A percentile compares a stretch with the other conserved stretches of the same genome.
Evolutionary conservation across 1,140 invertebrate genomes (phyloP).

Genomic region (Drosophila kohkoa): DNA sequence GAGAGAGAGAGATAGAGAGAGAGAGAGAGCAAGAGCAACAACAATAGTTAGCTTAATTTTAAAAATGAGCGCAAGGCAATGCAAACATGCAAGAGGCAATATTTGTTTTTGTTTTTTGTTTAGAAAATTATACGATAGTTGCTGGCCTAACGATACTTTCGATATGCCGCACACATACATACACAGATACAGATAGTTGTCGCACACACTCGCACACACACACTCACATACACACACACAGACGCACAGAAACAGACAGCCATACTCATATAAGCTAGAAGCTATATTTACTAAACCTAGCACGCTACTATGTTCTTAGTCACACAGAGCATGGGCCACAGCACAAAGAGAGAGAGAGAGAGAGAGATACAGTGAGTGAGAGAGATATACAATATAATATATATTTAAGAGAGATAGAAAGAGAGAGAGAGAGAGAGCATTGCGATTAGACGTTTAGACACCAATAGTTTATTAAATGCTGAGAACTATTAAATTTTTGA

Average conservation of each 20-base stretch:
- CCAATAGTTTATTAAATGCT: slow-evolving; percentile 68
- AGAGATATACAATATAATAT: slow-evolving; percentile 48
- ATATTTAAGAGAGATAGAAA: slow-evolving; percentile 44
- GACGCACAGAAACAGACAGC: slow-evolving; percentile 41
- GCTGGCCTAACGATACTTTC: slow-evolving; percentile 36
- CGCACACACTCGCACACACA: slow-evolving; percentile 11
- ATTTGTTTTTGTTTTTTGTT: slow-evolving; percentile 36
- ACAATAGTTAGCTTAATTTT: slow-evolving; percentile 30
- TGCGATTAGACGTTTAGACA: slow-evolving; percentile 77
- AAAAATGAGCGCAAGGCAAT: slow-evolving; percentile 59
- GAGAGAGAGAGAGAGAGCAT: slow-evolving; percentile 59
- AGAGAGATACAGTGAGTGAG: slow-evolving; percentile 41
- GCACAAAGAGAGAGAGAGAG: slow-evolving; percentile 65
- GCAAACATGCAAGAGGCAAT: slow-evolving; percentile 71
- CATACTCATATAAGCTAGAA: slow-evolving; percentile 41
- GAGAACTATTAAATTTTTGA: slow-evolving; percentile 56
- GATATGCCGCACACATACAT: slow-evolving; percentile 40
- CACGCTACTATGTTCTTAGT: slow-evolving; percentile 74
- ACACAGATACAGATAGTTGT: slow-evolving; percentile 10
- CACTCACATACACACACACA: slow-evolving; percentile 44
- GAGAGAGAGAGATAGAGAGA: slow-evolving; percentile 6
- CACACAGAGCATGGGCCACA: slow-evolving; percentile 74
- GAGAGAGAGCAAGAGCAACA: slow-evolving; percentile 17
- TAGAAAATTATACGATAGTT: slow-evolving; percentile 52
- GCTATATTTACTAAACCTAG: slow-evolving; percentile 71